phyloP scores from a whole-genome alignment of 1,140 invertebrate species.

The Schmidtea mediterranea region DNA sequence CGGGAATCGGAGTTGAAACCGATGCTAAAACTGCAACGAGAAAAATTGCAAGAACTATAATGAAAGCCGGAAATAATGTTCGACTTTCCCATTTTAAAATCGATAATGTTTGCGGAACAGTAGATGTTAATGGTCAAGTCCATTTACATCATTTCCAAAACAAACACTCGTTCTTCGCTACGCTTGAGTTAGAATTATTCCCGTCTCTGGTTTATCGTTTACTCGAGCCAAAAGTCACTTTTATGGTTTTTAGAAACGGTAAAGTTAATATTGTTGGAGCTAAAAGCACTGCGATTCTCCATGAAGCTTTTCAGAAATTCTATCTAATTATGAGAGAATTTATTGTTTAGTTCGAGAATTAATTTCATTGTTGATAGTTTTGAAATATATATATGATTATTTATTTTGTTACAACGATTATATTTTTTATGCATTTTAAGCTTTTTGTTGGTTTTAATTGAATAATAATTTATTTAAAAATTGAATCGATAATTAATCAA shows the following conservation, averaged over 20 bases:
- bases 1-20: background rate
- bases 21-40: background rate
- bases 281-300: background rate
- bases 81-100: background rate
- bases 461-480: no score
- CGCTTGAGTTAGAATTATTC: background rate
- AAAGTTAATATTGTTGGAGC: constrained; percentile 2
- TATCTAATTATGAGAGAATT: constrained; percentile 1
- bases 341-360: background rate
- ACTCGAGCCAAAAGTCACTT: background rate
- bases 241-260: background rate
- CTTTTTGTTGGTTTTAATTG: no score
- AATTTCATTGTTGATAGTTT: no score
- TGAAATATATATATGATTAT: no score
- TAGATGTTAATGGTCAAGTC: background rate
- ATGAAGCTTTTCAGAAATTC: background rate
- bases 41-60: background rate
- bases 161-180: background rate
- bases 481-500: no score
- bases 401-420: no score
- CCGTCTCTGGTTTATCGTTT: background rate
- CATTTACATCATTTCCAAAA: background rate
- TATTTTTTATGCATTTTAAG: no score
- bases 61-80: background rate
- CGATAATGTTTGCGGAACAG: background rate